Conservation (phyloP, 2,888 invertebrate species). For the Taenaris catops region DNA sequence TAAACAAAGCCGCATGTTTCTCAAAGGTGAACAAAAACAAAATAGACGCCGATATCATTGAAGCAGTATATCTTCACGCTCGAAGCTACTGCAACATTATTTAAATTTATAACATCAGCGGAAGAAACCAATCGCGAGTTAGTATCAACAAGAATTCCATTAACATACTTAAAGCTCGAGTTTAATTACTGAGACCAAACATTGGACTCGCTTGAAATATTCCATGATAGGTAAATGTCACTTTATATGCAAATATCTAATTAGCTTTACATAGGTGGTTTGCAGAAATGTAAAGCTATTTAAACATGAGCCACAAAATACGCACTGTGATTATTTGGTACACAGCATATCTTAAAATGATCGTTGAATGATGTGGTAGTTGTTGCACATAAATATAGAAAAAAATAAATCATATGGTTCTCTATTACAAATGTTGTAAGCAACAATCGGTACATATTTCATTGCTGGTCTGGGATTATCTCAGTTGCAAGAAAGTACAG, state of each 20-base stretch:
- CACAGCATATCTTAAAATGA: too few relatives aligned
- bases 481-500: too few relatives aligned
- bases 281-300: constrained; percentile 1
- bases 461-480: too few relatives aligned
- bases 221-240: constrained; percentile 36
- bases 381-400: too few relatives aligned
- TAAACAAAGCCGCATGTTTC: too few relatives aligned
- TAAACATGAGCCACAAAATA: neutral
- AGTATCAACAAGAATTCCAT: constrained; percentile 57
- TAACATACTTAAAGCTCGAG: constrained; percentile 59
- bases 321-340: too few relatives aligned
- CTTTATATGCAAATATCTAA: constrained; percentile 41
- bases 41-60: too few relatives aligned
- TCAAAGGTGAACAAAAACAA: too few relatives aligned
- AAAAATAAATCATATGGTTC: too few relatives aligned
- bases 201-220: constrained; percentile 37
- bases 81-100: constrained; percentile 28
- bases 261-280: constrained; percentile 20
- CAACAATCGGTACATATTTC: too few relatives aligned
- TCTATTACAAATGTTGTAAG: too few relatives aligned
- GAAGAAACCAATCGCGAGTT: constrained; percentile 47
- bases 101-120: constrained; percentile 42
- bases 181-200: constrained; percentile 57
- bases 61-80: constrained; percentile 13
- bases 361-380: too few relatives aligned